Percentiles rank a stretch among this genome's conserved stretches.
phyloP scores from a whole-genome alignment of 1,140 invertebrate genomes.

The Halesus radiatus region DNA sequence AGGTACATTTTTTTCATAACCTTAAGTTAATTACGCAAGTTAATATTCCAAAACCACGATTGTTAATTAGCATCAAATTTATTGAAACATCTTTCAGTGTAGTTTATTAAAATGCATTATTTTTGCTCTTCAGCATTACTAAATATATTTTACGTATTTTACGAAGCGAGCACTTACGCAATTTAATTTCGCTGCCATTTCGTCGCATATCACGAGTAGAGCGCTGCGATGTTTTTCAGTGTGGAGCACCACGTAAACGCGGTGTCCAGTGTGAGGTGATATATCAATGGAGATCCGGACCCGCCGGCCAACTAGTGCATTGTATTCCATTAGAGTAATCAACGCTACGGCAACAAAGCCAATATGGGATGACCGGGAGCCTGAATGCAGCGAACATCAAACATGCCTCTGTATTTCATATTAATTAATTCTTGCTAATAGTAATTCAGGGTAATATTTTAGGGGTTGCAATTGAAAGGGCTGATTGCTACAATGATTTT shows the following conservation, averaged over 20 bases:
- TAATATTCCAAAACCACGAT: too few relatives aligned
- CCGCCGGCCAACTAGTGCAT: conserved; percentile 24
- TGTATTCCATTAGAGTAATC: conserved; percentile 50
- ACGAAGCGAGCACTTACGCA: not conserved
- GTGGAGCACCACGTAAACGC: not conserved
- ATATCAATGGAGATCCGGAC: conserved; percentile 41
- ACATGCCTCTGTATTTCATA: not conserved
- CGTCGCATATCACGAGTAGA: not conserved
- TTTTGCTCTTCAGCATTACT: not conserved
- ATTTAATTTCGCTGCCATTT: conserved; percentile 19
- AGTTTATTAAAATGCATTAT: too few relatives aligned
- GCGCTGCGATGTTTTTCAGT: not conserved
- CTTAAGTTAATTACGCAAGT: too few relatives aligned
- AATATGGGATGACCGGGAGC: not conserved
- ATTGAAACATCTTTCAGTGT: too few relatives aligned
- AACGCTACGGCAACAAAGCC: conserved; percentile 21
- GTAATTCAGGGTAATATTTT: not conserved
- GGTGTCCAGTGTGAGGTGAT: not conserved
- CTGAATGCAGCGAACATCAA: not conserved
- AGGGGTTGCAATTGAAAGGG: not conserved
- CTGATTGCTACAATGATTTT: too few relatives aligned
- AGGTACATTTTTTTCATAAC: too few relatives aligned
- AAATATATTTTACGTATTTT: conserved; percentile 1
- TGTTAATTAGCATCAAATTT: too few relatives aligned
- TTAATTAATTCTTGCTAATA: too few relatives aligned